Evolutionary conservation across 2,888 invertebrate species (phyloP), one percentile per base, ranked within the genome.

Genomic region (Eumacrocentrus americanus): DNA sequence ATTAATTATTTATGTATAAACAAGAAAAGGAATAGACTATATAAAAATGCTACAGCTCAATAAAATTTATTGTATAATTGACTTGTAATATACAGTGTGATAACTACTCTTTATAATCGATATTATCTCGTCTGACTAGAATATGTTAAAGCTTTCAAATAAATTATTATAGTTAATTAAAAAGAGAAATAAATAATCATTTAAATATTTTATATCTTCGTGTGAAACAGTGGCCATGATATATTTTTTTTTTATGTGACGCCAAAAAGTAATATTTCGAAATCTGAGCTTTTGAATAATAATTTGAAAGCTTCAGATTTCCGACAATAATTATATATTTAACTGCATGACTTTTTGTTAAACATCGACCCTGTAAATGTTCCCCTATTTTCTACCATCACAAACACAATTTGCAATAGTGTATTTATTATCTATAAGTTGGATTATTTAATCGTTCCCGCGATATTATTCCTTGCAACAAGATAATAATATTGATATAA

Each of bases 1-100:
- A 61, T 68, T 70, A 68, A 70, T 70, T 52, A 14, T 52, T 70
- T 64, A 22, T 12, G 29, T 29, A 9, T 2, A 1, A 46, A 40
- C 40, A 5, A 23, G 12, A 46, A n/a, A 46, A n/a, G 7, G 7
- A 25, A 18, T 3, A 12, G 11, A 46, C 25, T 25, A 1, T 2
- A 46, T 12, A 12, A 46, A 4, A 12, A 12, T n/a, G 1, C 14
- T 23, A 42, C n/a, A 3, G 5, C 4, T 46, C 3, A 46, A 46
- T 23, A 1, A 46, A 12, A 23, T 22, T 12, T 25, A 2, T 14
- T 46, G 20, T 23, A 25, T 46, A 25, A 46, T 46, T 46, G 46
- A 46, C 46, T 23, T 46, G 6, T 22, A 46, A 46, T 23, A 25
- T 25, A 46, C 11, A 42, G 20, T 42, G 12, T 18, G 22, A 22